Conservation (phyloP, 2,113 vertebrate genomes). For the Shinisaurus crocodilurus region DNA sequence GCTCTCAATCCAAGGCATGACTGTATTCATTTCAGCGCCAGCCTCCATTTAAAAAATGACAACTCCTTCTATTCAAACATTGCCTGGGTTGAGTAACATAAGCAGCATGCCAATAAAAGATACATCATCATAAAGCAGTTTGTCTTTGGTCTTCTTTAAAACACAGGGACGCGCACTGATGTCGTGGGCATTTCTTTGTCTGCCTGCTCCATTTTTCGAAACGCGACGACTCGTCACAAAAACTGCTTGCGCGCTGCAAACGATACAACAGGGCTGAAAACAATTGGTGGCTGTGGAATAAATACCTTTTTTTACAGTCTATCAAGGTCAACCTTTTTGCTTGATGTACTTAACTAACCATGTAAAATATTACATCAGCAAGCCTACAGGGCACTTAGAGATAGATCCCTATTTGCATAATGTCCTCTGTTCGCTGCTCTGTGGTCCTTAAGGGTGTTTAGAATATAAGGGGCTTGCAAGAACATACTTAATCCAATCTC, state of each 20-base stretch:
- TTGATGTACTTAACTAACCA: slow-evolving; percentile 88
- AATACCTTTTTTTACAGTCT: slow-evolving; percentile 81
- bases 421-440: slow-evolving; percentile 96
- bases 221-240: slow-evolving; percentile 66
- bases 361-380: slow-evolving; percentile 89
- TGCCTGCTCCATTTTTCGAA: slow-evolving; percentile 54
- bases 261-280: slow-evolving; percentile 69
- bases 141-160: not conserved
- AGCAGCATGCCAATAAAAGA: slow-evolving; percentile 63
- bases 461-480: slow-evolving; percentile 97
- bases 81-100: slow-evolving; percentile 56
- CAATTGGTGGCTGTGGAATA: slow-evolving; percentile 79
- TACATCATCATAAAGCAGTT: slow-evolving; percentile 59
- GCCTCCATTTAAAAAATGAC: not conserved
- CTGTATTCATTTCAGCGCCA: not conserved
- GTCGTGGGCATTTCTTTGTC: slow-evolving; percentile 62
- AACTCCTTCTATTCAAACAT: not conserved
- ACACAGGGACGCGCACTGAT: not conserved
- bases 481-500: slow-evolving; percentile 99
- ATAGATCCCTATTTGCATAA: slow-evolving; percentile 96
- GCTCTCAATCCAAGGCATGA: too few species aligned
- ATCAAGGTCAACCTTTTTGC: slow-evolving; percentile 86
- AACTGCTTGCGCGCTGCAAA: slow-evolving; percentile 62
- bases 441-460: slow-evolving; percentile 96
- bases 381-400: slow-evolving; percentile 85